phyloP scores from a whole-genome alignment of 1,140 invertebrate genomes.

The Drosophila fuyamai region DNA sequence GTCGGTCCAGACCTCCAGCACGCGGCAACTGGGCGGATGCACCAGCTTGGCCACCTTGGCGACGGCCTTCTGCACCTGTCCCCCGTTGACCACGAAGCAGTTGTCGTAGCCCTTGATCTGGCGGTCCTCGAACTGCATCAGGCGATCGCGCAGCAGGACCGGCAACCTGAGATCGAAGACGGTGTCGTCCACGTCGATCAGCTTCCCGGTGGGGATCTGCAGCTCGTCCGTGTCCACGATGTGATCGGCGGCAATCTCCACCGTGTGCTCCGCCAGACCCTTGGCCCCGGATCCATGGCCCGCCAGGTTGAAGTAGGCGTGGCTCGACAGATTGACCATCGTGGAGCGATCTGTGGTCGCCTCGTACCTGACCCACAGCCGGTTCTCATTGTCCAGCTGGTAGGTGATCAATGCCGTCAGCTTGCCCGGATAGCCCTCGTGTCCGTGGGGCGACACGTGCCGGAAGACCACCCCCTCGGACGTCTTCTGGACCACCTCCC shows the following conservation, averaged over 20 bases:
- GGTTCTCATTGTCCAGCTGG: slow-evolving; percentile 89
- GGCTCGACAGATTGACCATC: slow-evolving; percentile 95
- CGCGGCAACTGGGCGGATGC: slow-evolving; percentile 90
- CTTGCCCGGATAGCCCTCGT: slow-evolving; percentile 94
- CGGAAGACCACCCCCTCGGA: slow-evolving; percentile 87
- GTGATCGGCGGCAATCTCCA: slow-evolving; percentile 90
- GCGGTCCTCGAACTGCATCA: slow-evolving; percentile 77
- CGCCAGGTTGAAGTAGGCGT: slow-evolving; percentile 97
- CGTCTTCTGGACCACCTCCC: slow-evolving; percentile 85
- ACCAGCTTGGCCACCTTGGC: slow-evolving; percentile 85
- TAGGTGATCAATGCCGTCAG: slow-evolving; percentile 89
- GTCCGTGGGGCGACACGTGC: slow-evolving; percentile 90
- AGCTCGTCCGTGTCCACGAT: slow-evolving; percentile 90
- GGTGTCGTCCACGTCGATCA: slow-evolving; percentile 88
- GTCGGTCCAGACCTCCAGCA: slow-evolving; percentile 91
- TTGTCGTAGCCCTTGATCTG: slow-evolving; percentile 89
- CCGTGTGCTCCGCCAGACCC: slow-evolving; percentile 90
- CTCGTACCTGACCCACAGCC: slow-evolving; percentile 89
- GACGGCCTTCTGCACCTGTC: slow-evolving; percentile 2
- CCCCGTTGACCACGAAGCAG: slow-evolving; percentile 88
- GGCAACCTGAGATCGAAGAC: slow-evolving; percentile 90
- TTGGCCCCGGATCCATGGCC: slow-evolving; percentile 88
- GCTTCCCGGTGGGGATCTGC: slow-evolving; percentile 92
- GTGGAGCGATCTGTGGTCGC: slow-evolving; percentile 91
- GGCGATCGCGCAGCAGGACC: slow-evolving; percentile 85